Evolutionary conservation across 2,888 invertebrate genomes (phyloP).

Genomic region (Agonopterix subpropinquella): DNA sequence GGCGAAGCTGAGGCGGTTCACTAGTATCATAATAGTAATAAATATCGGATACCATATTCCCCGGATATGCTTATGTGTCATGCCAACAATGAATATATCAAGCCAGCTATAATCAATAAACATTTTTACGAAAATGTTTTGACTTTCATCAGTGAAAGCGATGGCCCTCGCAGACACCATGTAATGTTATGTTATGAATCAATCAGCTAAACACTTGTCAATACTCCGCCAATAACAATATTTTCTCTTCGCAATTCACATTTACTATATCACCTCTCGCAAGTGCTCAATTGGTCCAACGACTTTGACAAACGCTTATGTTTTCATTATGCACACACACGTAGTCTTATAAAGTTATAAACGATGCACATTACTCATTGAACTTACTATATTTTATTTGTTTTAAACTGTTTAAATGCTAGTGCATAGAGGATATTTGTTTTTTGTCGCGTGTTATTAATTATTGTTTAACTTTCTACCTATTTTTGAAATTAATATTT

Average conservation of each 20-base stretch:
- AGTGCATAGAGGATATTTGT: too few relatives aligned
- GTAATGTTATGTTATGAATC: constrained; percentile 44
- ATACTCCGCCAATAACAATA: constrained; percentile 43
- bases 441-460: too few relatives aligned
- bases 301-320: constrained; percentile 43
- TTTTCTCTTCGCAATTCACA: constrained; percentile 52
- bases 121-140: constrained; percentile 39
- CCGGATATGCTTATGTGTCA: too few relatives aligned
- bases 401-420: neutral
- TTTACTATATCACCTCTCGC: constrained; percentile 45
- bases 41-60: neutral
- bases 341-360: constrained; percentile 53
- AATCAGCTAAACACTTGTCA: constrained; percentile 42
- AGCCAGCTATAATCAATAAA: neutral
- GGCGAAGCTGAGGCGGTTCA: too few relatives aligned
- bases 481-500: too few relatives aligned
- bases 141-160: constrained; percentile 57
- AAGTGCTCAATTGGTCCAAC: constrained; percentile 41
- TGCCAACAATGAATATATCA: neutral
- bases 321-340: constrained; percentile 53
- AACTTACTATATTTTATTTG: constrained; percentile 31
- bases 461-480: too few relatives aligned
- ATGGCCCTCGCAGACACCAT: constrained; percentile 48
- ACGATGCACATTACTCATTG: constrained; percentile 34
- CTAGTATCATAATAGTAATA: neutral